These are phyloP conservation scores for Enchytraeus crypticus DNA, from an alignment of 2,888 invertebrate species.

Conservation along the genomic window DNA sequence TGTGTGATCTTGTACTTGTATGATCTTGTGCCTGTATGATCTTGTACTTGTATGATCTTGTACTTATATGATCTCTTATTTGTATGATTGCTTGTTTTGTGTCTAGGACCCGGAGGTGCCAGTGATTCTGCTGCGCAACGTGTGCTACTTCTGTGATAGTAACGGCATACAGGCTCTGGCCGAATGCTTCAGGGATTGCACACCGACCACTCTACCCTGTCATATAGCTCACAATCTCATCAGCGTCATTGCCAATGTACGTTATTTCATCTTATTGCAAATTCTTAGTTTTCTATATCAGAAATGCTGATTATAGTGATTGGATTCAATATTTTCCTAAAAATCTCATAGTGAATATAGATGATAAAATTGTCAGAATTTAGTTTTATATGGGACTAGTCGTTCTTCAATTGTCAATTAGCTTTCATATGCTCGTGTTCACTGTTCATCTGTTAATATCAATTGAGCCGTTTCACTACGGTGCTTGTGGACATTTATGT, in stretches of 20 bases:
- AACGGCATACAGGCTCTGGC: slow-evolving; percentile 81
- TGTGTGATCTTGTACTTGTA: background rate
- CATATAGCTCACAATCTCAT: slow-evolving; percentile 85
- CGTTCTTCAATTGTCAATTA: too few species aligned
- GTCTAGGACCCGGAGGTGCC: slow-evolving; percentile 79
- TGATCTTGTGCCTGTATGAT: background rate
- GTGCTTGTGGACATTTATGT: too few species aligned
- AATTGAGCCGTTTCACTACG: too few species aligned
- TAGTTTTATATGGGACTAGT: too few species aligned
- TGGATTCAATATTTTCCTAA: too few species aligned
- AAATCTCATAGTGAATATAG: too few species aligned
- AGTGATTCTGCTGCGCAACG: slow-evolving; percentile 77
- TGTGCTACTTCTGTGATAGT: slow-evolving; percentile 83
- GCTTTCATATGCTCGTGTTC: too few species aligned
- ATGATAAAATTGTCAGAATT: too few species aligned
- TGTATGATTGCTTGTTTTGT: background rate
- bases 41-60: background rate
- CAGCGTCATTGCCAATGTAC: slow-evolving; percentile 73
- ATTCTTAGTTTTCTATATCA: too few species aligned
- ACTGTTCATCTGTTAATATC: too few species aligned
- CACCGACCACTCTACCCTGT: slow-evolving; percentile 67
- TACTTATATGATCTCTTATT: background rate
- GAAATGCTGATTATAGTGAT: too few species aligned
- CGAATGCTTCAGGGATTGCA: slow-evolving; percentile 68
- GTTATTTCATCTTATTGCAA: too few species aligned